These are phyloP conservation scores for Gila orcuttii DNA, from an alignment of 2,113 vertebrate species.

Conservation along the genomic window DNA sequence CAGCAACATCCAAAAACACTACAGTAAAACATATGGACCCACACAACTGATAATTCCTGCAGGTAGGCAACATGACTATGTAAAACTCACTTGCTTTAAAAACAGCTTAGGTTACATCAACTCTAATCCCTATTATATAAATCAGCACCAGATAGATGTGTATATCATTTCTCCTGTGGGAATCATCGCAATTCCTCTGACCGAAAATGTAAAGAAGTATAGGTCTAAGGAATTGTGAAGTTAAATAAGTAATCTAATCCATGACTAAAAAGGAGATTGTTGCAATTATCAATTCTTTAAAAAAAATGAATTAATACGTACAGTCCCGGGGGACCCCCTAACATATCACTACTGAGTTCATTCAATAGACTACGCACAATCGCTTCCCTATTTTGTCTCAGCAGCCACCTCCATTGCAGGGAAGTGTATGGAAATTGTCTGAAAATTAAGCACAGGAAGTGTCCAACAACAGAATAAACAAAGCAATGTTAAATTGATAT, in stretches of 20 bases:
- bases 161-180: conserved; percentile 16
- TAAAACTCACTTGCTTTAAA: not conserved
- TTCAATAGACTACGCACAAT: not conserved
- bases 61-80: not conserved
- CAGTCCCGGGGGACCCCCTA: not conserved
- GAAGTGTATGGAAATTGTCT: not conserved
- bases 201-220: not conserved
- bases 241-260: not conserved
- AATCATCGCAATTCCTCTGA: not conserved
- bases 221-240: too few species aligned
- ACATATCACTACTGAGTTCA: not conserved
- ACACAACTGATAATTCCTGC: not conserved
- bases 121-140: conserved; percentile 12
- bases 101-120: not conserved
- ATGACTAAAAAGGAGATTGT: not conserved
- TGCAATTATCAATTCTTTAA: not conserved
- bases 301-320: not conserved
- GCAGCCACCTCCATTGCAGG: not conserved
- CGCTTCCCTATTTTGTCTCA: not conserved
- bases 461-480: not conserved
- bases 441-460: not conserved
- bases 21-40: not conserved
- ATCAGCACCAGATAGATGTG: conserved; percentile 1
- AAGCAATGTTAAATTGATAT: not conserved
- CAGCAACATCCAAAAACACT: not conserved